Evolutionary conservation across 2,113 vertebrate genomes (phyloP).

Genomic region (Eulacestoma nigropectus): DNA sequence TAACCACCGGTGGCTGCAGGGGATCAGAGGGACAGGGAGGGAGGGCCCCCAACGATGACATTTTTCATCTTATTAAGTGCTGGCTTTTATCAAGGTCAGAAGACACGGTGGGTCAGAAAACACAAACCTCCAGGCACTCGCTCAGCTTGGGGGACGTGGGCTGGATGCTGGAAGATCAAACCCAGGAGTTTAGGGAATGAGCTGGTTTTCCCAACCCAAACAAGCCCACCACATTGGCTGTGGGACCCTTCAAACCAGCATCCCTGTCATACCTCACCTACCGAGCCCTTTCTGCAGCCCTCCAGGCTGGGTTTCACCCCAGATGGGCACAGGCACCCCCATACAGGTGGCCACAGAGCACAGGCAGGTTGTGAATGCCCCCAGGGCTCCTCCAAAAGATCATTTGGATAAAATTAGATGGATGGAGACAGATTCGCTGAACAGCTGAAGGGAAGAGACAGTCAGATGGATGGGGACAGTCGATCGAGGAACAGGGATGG

Average conservation of each 20-base stretch:
- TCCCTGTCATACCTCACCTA: rapidly evolving
- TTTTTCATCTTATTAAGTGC: constrained; percentile 61
- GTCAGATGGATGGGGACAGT: constrained; percentile 9
- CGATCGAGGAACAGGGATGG: neutral
- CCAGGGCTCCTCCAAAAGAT: constrained; percentile 11
- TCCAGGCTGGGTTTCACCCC: neutral
- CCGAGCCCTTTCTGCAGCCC: rapidly evolving
- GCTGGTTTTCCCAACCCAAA: neutral
- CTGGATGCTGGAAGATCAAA: neutral
- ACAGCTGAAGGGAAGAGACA: constrained; percentile 31
- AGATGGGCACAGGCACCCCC: neutral
- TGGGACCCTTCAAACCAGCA: neutral
- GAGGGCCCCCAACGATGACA: neutral
- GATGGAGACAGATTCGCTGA: constrained; percentile 54
- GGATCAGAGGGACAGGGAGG: neutral
- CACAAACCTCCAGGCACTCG: neutral
- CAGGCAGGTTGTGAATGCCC: neutral
- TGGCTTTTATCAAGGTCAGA: constrained; percentile 58
- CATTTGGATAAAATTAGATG: constrained; percentile 56
- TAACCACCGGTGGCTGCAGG: neutral
- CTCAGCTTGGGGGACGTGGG: neutral
- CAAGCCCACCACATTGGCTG: rapidly evolving
- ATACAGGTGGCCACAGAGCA: neutral
- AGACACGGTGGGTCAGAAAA: neutral
- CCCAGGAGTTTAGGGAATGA: neutral